Percentiles rank a stretch among this genome's conserved stretches.
Conservation (phyloP, 2,797 vertebrate species). For the Protonibea diacanthus region DNA sequence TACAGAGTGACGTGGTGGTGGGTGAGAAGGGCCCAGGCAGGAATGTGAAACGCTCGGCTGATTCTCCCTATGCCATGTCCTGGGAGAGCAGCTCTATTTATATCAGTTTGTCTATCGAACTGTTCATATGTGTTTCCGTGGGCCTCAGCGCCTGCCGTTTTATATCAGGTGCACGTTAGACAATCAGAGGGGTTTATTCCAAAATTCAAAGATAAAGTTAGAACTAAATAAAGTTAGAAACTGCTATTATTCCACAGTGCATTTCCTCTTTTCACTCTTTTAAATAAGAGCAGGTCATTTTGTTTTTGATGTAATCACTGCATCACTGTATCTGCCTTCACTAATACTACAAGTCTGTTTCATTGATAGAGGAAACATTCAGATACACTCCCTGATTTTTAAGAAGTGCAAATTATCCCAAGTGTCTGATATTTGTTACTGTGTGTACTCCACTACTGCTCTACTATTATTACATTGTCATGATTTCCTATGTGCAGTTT, state of each 20-base stretch:
- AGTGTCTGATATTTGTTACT: not conserved
- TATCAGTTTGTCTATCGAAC: constrained; percentile 51
- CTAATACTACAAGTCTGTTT: not conserved
- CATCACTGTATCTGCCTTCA: not conserved
- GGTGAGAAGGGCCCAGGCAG: constrained; percentile 89
- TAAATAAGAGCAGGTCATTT: not conserved
- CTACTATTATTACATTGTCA: not conserved
- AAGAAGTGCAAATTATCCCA: not conserved
- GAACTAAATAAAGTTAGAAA: no score
- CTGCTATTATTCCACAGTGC: not conserved
- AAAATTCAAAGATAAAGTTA: not conserved
- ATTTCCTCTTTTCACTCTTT: not conserved
- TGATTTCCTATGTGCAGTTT: not conserved
- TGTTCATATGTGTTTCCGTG: constrained; percentile 69
- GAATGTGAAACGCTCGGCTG: constrained; percentile 82
- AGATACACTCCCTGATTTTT: constrained; percentile 1
- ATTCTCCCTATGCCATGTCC: constrained; percentile 55
- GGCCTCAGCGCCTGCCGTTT: constrained; percentile 83
- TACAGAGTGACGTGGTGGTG: constrained; percentile 93
- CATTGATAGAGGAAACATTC: not conserved
- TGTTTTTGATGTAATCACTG: not conserved
- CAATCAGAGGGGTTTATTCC: constrained; percentile 27
- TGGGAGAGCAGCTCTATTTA: constrained; percentile 61
- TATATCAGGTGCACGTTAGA: constrained; percentile 27
- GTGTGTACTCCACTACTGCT: not conserved